Evolutionary conservation across 1,140 invertebrate genomes (phyloP), one percentile per base, ranked within the genome.

Genomic region (Nomia melanderi): DNA sequence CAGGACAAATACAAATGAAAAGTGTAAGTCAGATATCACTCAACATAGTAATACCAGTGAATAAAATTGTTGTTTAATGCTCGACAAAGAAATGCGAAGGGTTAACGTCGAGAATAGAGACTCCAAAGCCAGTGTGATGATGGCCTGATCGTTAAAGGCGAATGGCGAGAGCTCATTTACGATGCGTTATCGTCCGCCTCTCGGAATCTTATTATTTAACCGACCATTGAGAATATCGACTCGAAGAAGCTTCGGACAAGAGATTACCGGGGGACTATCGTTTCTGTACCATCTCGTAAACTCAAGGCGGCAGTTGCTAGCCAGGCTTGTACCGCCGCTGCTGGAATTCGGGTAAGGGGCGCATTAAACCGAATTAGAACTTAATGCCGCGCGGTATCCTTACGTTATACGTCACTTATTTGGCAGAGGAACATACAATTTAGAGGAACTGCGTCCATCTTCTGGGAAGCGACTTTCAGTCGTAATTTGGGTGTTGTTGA

Each of bases 31-130:
- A n/a, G n/a, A n/a, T n/a, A n/a, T n/a, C n/a, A n/a, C n/a, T n/a
- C n/a, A n/a, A n/a, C n/a, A n/a, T n/a, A n/a, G n/a, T n/a, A n/a
- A n/a, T n/a, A n/a, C n/a, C n/a, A n/a, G n/a, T n/a, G n/a, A n/a
- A n/a, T n/a, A n/a, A n/a, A n/a, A n/a, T n/a, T n/a, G n/a, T n/a
- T n/a, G 8, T 36, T 36, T 8, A 36, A 36, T 36, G 8, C 33
- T 36, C 33, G 8, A 5, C 33, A 36, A 36, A 36, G 8, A 36
- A 3, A 36, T 8, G 3, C 8, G 33, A 36, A 36, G 8, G 33
- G 33, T 74, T 63, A 23, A 65, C n/a, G 62, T 56, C 50, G 9
- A 29, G 50, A 39, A 66, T 33, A 54, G 62, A 54, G 47, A 50
- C 47, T 7, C n/a, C n/a, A n/a, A n/a, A n/a, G n/a, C n/a, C n/a